Conservation (phyloP, 2,797 vertebrate genomes). For the Streptopelia turtur region DNA sequence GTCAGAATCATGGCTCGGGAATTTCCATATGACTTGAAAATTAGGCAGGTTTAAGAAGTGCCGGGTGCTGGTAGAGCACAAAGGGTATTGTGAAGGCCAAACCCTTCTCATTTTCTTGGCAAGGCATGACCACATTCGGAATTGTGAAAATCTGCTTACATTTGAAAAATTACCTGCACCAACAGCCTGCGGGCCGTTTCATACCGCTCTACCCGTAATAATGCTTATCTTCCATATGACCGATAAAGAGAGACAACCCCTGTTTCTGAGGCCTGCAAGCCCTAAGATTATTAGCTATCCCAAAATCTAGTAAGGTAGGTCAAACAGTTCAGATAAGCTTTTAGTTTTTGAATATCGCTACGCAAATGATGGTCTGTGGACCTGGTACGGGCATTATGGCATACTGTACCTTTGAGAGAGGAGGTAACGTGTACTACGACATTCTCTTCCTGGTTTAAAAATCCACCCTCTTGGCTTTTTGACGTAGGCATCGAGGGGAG, state of each 20-base stretch:
- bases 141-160: not conserved
- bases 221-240: not conserved
- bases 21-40: not conserved
- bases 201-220: not conserved
- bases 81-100: not conserved
- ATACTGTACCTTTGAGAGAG: constrained; percentile 86
- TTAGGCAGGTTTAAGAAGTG: not conserved
- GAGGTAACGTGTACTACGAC: constrained; percentile 86
- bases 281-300: not conserved
- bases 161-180: not conserved
- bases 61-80: constrained; percentile 10
- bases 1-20: not conserved
- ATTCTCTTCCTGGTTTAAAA: constrained; percentile 88
- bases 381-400: not conserved
- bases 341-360: not conserved
- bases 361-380: not conserved
- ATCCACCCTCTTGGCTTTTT: constrained; percentile 88
- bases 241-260: not conserved
- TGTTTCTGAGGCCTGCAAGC: not conserved
- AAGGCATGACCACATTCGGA: not conserved
- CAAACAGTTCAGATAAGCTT: not conserved
- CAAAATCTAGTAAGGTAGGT: not conserved
- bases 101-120: not conserved
- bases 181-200: not conserved
- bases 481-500: constrained; percentile 83